Percentiles rank a stretch among this genome's conserved stretches.
Conservation (phyloP, 2,113 vertebrate genomes). For the Brachypodius melanocephalos region DNA sequence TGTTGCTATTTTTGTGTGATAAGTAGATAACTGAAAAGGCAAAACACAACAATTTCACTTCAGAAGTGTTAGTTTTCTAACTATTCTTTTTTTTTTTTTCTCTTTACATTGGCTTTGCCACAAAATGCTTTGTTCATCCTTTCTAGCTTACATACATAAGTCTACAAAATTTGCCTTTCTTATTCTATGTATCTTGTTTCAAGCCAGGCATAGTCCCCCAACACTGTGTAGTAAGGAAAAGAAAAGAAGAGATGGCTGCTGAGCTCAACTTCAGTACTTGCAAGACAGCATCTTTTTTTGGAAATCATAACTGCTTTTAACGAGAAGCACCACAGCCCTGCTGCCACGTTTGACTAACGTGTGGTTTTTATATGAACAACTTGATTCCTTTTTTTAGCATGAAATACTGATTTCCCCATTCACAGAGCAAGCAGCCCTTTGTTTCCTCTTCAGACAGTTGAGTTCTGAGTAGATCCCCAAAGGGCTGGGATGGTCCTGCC, state of each 20-base stretch:
- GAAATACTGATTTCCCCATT: not conserved
- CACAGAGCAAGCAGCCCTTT: not conserved
- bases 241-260: constrained; percentile 9
- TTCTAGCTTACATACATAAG: not conserved
- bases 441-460: not conserved
- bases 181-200: not conserved
- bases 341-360: not conserved
- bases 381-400: not conserved
- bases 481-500: not conserved
- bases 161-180: not conserved
- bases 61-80: constrained; percentile 24
- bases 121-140: not conserved
- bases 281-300: constrained; percentile 52
- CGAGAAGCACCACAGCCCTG: not conserved
- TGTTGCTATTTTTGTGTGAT: constrained; percentile 55
- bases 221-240: not conserved
- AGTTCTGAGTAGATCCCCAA: not conserved
- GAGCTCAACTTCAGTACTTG: constrained; percentile 21
- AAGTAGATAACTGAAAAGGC: constrained; percentile 58
- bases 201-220: not conserved
- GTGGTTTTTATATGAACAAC: not conserved
- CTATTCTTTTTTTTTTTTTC: not conserved
- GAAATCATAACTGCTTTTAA: not conserved
- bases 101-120: constrained; percentile 17
- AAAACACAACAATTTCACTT: constrained; percentile 47